These are phyloP conservation scores for Heliocidaris erythrogramma DNA, from an alignment of 35 echinoderm and acorn worm species.

Conservation along the genomic window DNA sequence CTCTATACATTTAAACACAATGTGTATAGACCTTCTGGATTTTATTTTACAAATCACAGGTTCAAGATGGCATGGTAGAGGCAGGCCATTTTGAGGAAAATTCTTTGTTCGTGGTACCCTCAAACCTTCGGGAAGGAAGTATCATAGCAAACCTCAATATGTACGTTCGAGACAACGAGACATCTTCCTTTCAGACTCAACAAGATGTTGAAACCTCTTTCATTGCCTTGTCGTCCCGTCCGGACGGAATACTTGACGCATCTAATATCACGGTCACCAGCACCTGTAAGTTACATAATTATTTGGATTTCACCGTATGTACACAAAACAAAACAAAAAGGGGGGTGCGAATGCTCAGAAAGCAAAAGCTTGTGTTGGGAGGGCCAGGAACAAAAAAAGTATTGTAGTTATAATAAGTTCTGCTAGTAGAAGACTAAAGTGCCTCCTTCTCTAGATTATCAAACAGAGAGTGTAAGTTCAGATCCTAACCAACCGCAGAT, in stretches of 20 bases:
- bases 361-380: too few relatives aligned
- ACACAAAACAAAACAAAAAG: too few relatives aligned
- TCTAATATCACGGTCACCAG: background rate
- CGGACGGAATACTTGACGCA: background rate
- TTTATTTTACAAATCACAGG: background rate
- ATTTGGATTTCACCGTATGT: background rate
- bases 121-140: background rate
- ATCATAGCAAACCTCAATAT: background rate
- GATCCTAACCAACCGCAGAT: too few relatives aligned
- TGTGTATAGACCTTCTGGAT: too few relatives aligned
- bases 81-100: background rate
- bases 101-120: background rate
- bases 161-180: background rate
- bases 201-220: background rate
- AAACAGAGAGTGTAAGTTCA: too few relatives aligned
- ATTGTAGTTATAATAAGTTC: too few relatives aligned
- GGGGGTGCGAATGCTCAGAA: too few relatives aligned
- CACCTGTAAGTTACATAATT: background rate
- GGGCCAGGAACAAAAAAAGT: too few relatives aligned
- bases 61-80: background rate
- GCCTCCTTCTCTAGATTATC: too few relatives aligned
- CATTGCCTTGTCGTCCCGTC: background rate
- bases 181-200: background rate
- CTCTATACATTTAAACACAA: too few relatives aligned
- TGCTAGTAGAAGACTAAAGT: too few relatives aligned